These are phyloP conservation scores for Peromyscus eremicus DNA, from an alignment of 2,797 vertebrate genomes.

Conservation along the genomic window DNA sequence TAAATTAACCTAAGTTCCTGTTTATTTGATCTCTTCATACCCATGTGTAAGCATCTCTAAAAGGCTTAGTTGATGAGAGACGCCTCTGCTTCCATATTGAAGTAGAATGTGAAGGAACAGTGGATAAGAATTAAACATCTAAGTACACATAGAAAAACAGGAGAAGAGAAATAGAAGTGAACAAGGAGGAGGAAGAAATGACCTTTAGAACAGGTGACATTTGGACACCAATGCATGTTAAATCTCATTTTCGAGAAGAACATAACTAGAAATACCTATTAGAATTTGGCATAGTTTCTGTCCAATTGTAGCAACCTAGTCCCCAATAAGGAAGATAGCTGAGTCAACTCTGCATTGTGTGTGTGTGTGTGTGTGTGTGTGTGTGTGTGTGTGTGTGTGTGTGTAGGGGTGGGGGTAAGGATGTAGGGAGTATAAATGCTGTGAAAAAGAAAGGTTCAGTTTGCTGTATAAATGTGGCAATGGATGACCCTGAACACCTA, in stretches of 20 bases:
- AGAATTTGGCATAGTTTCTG: neutral
- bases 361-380: neutral
- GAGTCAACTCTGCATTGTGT: neutral
- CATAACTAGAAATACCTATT: neutral
- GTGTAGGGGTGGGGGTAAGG: neutral
- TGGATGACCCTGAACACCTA: neutral
- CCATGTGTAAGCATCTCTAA: constrained; percentile 72
- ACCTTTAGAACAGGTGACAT: neutral
- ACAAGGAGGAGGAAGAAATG: neutral
- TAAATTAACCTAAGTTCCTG: constrained; percentile 91
- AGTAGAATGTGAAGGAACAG: constrained; percentile 24
- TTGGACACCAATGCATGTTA: neutral
- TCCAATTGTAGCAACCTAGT: neutral
- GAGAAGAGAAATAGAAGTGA: neutral
- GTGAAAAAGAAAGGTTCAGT: neutral
- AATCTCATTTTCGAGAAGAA: constrained; percentile 33
- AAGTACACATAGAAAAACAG: neutral
- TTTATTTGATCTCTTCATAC: constrained; percentile 88
- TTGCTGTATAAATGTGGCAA: neutral
- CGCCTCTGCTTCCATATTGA: constrained; percentile 49
- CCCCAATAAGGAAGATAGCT: too few relatives aligned
- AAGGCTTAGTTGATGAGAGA: constrained; percentile 61
- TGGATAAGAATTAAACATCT: neutral
- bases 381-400: too few relatives aligned
- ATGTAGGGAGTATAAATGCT: neutral